These are phyloP conservation scores for Amazona finschi DNA, from an alignment of 2,797 vertebrate species.

Conservation along the genomic window DNA sequence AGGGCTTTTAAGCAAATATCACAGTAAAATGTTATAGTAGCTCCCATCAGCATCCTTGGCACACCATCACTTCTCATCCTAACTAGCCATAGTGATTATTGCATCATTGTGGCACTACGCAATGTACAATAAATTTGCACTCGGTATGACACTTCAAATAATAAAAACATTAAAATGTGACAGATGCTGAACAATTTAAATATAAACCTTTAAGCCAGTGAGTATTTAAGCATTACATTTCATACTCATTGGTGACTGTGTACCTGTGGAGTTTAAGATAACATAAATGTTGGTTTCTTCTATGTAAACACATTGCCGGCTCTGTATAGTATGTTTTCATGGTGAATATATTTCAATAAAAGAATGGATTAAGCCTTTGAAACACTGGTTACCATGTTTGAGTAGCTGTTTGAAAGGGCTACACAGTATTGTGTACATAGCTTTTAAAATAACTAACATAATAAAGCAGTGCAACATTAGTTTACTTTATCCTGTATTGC, in stretches of 20 bases:
- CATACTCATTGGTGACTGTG: background rate
- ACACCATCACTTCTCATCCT: background rate
- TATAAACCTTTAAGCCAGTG: background rate
- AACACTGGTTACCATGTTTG: background rate
- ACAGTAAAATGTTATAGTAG: conserved; percentile 13
- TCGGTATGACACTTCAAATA: background rate
- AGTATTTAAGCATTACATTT: background rate
- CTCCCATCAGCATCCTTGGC: conserved; percentile 12
- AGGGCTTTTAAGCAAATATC: conserved; percentile 22
- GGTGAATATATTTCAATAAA: background rate
- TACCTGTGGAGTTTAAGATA: background rate
- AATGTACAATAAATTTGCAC: background rate
- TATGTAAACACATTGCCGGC: background rate
- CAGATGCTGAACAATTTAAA: conserved; percentile 16
- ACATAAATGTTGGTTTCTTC: conserved; percentile 6
- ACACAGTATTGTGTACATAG: background rate
- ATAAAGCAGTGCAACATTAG: background rate
- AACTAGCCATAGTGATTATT: conserved; percentile 37
- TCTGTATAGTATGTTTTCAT: background rate
- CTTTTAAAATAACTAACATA: background rate
- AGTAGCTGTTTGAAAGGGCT: background rate
- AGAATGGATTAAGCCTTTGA: background rate
- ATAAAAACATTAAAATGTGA: conserved; percentile 37
- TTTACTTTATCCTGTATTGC: background rate
- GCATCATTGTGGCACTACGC: conserved; percentile 4